These are phyloP conservation scores for Campaea margaritaria DNA, from an alignment of 2,888 invertebrate genomes.

Conservation along the genomic window DNA sequence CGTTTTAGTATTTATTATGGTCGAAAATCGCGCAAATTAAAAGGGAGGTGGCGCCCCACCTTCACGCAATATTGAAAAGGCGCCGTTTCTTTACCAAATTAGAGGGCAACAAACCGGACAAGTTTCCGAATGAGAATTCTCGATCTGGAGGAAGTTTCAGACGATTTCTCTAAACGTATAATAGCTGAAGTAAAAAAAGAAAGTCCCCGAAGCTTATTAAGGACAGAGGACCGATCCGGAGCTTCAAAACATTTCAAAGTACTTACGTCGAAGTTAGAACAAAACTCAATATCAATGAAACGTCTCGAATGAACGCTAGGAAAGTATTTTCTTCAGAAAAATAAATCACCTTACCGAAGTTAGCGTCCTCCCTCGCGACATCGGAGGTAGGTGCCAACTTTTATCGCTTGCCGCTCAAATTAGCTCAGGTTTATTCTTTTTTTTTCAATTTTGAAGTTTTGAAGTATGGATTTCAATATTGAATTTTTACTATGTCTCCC, in stretches of 20 bases:
- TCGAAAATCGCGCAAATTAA: conserved; percentile 53
- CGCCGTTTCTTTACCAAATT: conserved; percentile 63
- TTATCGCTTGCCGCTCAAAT: conserved; percentile 76
- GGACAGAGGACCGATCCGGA: conserved; percentile 60
- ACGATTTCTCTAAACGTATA: conserved; percentile 61
- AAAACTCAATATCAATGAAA: conserved; percentile 81
- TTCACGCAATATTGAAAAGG: conserved; percentile 55
- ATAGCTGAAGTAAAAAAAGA: conserved; percentile 63
- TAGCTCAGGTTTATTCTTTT: conserved; percentile 68
- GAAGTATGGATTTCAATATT: conserved; percentile 81
- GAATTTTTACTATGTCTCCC: conserved; percentile 74
- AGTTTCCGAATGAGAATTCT: conserved; percentile 59
- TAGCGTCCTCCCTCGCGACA: conserved; percentile 69
- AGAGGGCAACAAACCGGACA: conserved; percentile 65
- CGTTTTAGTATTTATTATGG: conserved; percentile 56
- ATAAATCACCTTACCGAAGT: conserved; percentile 78
- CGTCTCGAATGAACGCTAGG: conserved; percentile 64
- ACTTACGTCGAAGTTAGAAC: conserved; percentile 71
- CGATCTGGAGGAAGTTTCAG: conserved; percentile 49
- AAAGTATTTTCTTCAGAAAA: conserved; percentile 76
- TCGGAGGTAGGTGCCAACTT: conserved; percentile 72
- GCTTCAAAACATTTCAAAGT: conserved; percentile 72
- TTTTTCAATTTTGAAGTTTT: conserved; percentile 73
- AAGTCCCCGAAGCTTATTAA: conserved; percentile 68
- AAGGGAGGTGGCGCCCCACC: conserved; percentile 45